phyloP scores from a whole-genome alignment of 2,888 invertebrate species.

The Lasioglossum villosulum region DNA sequence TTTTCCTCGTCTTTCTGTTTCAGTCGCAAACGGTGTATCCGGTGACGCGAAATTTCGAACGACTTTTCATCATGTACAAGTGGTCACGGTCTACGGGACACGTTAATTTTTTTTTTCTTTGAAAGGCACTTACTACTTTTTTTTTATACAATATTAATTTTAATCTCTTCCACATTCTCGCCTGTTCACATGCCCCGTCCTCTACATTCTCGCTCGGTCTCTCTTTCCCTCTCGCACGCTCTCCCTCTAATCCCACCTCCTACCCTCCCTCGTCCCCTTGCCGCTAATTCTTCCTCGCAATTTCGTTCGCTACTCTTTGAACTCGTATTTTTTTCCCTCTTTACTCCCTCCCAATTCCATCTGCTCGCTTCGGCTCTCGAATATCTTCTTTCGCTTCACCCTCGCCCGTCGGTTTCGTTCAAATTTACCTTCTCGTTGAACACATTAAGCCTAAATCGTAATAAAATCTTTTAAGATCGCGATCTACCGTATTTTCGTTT shows the following conservation, averaged over 20 bases:
- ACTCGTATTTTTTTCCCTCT: constrained; percentile 43
- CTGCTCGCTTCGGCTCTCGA: constrained; percentile 39
- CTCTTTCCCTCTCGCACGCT: constrained; percentile 56
- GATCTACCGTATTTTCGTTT: constrained; percentile 47
- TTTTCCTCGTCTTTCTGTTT: constrained; percentile 13
- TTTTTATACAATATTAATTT: constrained; percentile 87
- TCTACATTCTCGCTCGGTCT: constrained; percentile 57
- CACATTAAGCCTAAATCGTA: constrained; percentile 84
- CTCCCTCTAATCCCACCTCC: constrained; percentile 60
- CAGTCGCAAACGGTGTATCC: constrained; percentile 61
- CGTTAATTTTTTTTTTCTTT: constrained; percentile 84
- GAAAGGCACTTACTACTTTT: constrained; percentile 94
- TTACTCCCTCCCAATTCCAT: constrained; percentile 19
- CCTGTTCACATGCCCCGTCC: constrained; percentile 69
- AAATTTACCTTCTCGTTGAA: constrained; percentile 79
- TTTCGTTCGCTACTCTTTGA: constrained; percentile 55
- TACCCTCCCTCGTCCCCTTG: constrained; percentile 49
- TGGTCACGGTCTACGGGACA: constrained; percentile 85
- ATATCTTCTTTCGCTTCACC: constrained; percentile 39
- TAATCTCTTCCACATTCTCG: constrained; percentile 72
- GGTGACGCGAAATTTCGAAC: constrained; percentile 80
- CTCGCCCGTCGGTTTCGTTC: constrained; percentile 54
- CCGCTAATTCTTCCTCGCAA: constrained; percentile 60
- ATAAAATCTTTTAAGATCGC: constrained; percentile 73
- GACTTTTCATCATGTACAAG: constrained; percentile 82